Base-by-base conservation (phyloP, 2,888 invertebrate genomes). In the Dynastes tityus region DNA sequence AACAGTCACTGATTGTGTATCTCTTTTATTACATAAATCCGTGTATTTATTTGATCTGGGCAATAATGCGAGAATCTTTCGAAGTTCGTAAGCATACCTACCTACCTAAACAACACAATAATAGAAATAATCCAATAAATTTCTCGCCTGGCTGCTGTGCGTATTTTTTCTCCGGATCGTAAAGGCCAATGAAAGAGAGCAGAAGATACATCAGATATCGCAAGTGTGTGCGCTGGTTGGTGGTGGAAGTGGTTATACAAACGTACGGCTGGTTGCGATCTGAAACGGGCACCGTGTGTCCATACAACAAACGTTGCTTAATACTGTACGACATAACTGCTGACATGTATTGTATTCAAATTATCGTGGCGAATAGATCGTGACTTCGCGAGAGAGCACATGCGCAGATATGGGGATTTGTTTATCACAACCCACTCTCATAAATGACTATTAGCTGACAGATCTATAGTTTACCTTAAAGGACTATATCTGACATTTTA, bases 261-360 rank as follows among this genome's bases (percentile, higher is more conserved):
- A 16, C 68, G 68, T 49, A 37, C 55, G 55, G 68, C 51, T 16
- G 37, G 68, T 49, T 16, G 55, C 55, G 22, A 71, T 71, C 71
- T 71, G 58, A 71, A 71, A 71, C 71, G 37, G 71, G 71, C 58
- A 53, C 70, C 37, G 71, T 55, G 80, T 79, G 79, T 79, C 79
- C 73, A 78, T 80, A 71, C 58, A 80, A 80, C 79, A 81, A 82
- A 82, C 81, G 80, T 81, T 82, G 77, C 81, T 82, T 80, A 81
- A 82, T 80, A 82, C 79, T 81, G 80, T 78, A 82, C 80, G 82
- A 84, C 83, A 84, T 85, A 84, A 85, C 85, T 84, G 83, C 84
- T 85, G 86, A 85, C 86, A 85, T 86, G 86, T 85, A 89, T 88
- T 88, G 89, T 89, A 89, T 89, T 89, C 88, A 89, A 89, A 89